Conservation (phyloP, 1,140 invertebrate genomes). For the Thaumatotibia leucotreta region DNA sequence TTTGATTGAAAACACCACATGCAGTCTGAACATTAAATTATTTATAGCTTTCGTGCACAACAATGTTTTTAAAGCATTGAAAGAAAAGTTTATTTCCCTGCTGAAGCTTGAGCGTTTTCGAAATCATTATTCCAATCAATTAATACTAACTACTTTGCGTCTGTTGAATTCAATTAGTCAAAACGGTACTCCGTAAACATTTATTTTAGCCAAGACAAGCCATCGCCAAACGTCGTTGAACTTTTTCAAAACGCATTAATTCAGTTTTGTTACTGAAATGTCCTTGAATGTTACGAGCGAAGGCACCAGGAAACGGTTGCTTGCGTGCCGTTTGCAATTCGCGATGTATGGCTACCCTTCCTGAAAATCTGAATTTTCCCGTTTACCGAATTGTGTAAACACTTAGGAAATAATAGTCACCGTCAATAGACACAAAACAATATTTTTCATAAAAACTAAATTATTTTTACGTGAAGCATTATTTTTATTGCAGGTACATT, state of each 20-base stretch:
- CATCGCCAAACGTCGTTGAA: neutral
- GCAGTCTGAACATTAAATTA: too few relatives aligned
- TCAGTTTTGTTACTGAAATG: slow-evolving; percentile 24
- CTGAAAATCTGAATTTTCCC: neutral
- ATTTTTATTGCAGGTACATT: too few relatives aligned
- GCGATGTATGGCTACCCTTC: neutral
- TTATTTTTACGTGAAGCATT: too few relatives aligned
- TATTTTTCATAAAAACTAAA: too few relatives aligned
- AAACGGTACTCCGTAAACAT: neutral
- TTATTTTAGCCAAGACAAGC: neutral
- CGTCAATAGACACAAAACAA: too few relatives aligned
- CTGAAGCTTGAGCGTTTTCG: too few relatives aligned
- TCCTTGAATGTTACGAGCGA: slow-evolving; percentile 48
- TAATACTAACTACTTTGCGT: neutral
- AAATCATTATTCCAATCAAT: neutral
- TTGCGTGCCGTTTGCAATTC: slow-evolving; percentile 39
- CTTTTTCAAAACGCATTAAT: slow-evolving; percentile 10
- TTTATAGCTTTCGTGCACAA: too few relatives aligned
- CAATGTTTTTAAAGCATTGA: too few relatives aligned
- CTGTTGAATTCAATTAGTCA: neutral
- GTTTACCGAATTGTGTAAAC: too few relatives aligned
- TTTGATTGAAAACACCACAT: too few relatives aligned
- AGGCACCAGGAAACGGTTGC: slow-evolving; percentile 40
- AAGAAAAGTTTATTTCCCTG: too few relatives aligned
- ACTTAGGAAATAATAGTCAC: too few relatives aligned